Base-by-base conservation (phyloP, 2,888 invertebrate genomes). In the Apotomis betuletana region DNA sequence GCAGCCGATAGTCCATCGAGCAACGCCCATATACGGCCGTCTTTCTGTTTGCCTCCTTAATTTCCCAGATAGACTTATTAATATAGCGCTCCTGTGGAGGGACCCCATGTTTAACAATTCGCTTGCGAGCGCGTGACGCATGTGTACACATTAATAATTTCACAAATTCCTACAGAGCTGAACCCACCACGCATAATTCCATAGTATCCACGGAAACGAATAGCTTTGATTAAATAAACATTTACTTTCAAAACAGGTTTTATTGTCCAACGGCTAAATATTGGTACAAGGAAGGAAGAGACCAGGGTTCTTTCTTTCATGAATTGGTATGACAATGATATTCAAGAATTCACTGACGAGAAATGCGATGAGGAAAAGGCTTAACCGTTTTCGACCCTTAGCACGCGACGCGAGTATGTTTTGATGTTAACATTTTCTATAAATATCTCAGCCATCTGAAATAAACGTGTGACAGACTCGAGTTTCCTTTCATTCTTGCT, bases 221-320 rank as follows among this genome's bases (percentile, higher is more conserved):
- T 75, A 76, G 79, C 81, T 84, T 80, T 78, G 79, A 83, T 80
- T 83, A 62, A 69, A 62, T 55, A 85, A 87, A 87, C 83, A 82
- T 87, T 87, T 85, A 84, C 80, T 80, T 76, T 78, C 76, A 85
- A 15, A 87, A 82, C 79, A 78, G 79, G 76, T 76, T 82, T 83
- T 85, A 82, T 82, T 83, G 79, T 81, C 79, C 12, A 69, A 55
- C 13, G 13, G 38, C 27, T 38, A 27, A 59, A 54, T 12, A 36
- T 41, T 6, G 5, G 41, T 6, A 41, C 41, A 27, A 27, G 27
- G 27, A 27, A 27, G 27, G 27, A 27, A 27, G 27, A 27, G 27
- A 27, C 27, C 27, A 27, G 2, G 27, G 27, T 27, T 27, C 27
- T 27, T 27, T 27, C 27, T 27, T 27, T 27, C 27, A 27, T 27